phyloP scores from a whole-genome alignment of 2,113 vertebrate species.

The Pipra filicauda region DNA sequence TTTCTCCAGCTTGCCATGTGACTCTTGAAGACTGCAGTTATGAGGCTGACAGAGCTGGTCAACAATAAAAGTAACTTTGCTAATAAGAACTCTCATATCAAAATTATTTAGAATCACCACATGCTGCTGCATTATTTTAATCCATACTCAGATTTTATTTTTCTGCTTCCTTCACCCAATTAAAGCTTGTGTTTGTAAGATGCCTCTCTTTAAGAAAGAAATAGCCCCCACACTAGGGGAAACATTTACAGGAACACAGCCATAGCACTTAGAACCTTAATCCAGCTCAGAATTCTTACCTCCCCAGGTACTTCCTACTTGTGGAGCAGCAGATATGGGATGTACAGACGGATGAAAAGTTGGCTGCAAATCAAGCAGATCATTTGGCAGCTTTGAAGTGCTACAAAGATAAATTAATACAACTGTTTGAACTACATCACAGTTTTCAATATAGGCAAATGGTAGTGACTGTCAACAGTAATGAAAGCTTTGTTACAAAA shows the following conservation, averaged over 20 bases:
- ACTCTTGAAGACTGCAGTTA: not conserved
- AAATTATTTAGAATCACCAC: not conserved
- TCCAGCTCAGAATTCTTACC: slow-evolving; percentile 77
- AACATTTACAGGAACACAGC: not conserved
- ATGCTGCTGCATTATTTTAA: not conserved
- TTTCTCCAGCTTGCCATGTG: not conserved
- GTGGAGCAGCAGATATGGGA: slow-evolving; percentile 80
- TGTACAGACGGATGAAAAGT: slow-evolving; percentile 87
- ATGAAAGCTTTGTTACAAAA: not conserved
- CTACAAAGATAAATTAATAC: slow-evolving; percentile 72
- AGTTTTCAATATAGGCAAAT: not conserved
- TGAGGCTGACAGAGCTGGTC: not conserved
- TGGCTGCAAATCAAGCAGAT: slow-evolving; percentile 94
- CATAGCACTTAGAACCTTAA: not conserved
- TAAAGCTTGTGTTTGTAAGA: not conserved
- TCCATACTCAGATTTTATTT: not conserved
- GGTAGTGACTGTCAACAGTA: not conserved
- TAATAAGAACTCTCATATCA: not conserved
- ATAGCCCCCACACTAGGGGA: not conserved
- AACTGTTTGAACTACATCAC: slow-evolving; percentile 19
- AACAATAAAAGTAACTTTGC: not conserved
- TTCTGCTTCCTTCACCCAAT: not conserved
- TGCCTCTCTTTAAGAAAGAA: not conserved
- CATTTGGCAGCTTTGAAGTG: slow-evolving; percentile 89
- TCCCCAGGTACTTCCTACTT: slow-evolving; percentile 91